These are phyloP conservation scores for Hydroisotoma schaefferi DNA, from an alignment of 2,888 invertebrate genomes.

Conservation along the genomic window DNA sequence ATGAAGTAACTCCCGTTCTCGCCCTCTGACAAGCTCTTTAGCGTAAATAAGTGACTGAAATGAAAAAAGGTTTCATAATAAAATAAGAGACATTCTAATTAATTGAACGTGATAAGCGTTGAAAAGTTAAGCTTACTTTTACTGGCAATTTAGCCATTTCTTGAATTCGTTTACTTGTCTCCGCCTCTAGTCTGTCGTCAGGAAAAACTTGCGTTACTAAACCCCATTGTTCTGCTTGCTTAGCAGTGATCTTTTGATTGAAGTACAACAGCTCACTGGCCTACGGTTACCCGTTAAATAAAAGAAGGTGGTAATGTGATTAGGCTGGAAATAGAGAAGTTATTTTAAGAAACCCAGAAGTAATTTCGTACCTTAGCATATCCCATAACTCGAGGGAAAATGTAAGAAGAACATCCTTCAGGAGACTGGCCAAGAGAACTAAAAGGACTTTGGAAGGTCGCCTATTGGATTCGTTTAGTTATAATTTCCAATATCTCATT, in stretches of 20 bases:
- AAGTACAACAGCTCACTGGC: constrained; percentile 61
- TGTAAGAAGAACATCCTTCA: constrained; percentile 84
- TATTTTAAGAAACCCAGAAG: background rate
- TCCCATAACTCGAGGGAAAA: constrained; percentile 81
- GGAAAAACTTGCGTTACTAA: constrained; percentile 77
- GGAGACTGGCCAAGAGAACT: constrained; percentile 75
- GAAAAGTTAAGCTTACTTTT: constrained; percentile 38
- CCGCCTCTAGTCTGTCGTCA: constrained; percentile 59
- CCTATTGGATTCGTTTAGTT: constrained; percentile 56
- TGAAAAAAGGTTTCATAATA: constrained; percentile 15
- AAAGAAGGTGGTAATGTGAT: background rate
- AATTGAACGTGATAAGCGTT: background rate
- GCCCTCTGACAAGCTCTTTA: constrained; percentile 66
- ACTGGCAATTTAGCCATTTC: constrained; percentile 52
- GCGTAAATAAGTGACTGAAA: constrained; percentile 63
- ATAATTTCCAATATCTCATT: background rate
- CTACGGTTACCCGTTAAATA: constrained; percentile 48
- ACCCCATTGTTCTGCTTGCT: constrained; percentile 72
- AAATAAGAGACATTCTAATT: background rate
- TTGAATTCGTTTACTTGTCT: constrained; percentile 57
- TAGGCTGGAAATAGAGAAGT: constrained; percentile 1
- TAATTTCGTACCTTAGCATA: constrained; percentile 63
- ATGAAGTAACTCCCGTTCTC: constrained; percentile 62
- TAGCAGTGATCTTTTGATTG: constrained; percentile 71
- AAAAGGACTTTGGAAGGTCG: constrained; percentile 86